Evolutionary conservation across 1,140 invertebrate species (phyloP), one percentile per base, ranked within the genome.

Genomic region (Drosophila willistoni): DNA sequence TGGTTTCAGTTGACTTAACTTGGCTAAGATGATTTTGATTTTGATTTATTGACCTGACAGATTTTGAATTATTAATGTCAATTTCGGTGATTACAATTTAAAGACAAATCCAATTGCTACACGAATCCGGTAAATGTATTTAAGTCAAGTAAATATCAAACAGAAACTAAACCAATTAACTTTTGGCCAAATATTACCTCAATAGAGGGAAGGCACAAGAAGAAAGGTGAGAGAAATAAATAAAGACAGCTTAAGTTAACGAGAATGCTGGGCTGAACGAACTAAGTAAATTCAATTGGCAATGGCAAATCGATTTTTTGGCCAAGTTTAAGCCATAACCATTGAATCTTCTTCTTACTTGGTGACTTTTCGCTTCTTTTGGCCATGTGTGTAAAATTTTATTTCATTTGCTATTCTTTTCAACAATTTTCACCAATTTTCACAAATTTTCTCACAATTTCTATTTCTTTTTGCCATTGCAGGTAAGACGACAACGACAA

Each of bases 11-110:
- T 79, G 71, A 72, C 57, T 79, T 76, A 73, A 61, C 76, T 51
- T 51, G 44, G 44, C 44, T 51, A 51, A 51, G 44, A 51, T 51
- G 44, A 79, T 72, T 63, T 81, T 80, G 69, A 77, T 81, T 84
- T 85, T 81, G 77, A 84, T 85, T 84, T 84, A 81, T 84, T 85
- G 81, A 84, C 81, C 73, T 77, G 81, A 71, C 70, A 77, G 69
- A 57, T 64, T 67, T 71, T 74, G 74, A 66, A 78, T 86, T 81
- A 86, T 85, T 85, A 71, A 85, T 77, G 77, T 75, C 76, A 73
- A 77, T 71, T 81, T 71, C 64, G 41, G 56, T 79, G 71, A 82
- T 82, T 82, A 73, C 61, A 57, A 51, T 51, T 51, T 55, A 55
- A 61, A 65, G 47, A 76, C 59, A 76, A 64, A 60, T 57, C 33